Base-by-base conservation (phyloP, 2,888 invertebrate genomes). In the Crematogaster levior region DNA sequence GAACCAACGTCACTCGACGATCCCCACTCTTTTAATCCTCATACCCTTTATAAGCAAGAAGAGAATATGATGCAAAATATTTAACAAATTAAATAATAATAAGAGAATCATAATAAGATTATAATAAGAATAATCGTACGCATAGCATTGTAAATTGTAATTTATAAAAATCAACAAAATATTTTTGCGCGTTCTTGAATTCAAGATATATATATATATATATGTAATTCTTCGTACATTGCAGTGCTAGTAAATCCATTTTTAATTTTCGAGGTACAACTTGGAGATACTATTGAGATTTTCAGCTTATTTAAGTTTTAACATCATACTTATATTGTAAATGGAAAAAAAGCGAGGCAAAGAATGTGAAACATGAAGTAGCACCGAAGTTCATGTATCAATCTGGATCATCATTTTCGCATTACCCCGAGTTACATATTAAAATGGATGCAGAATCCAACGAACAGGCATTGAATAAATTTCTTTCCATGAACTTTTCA, bases 401-500 rank as follows among this genome's bases (percentile, higher is more conserved):
- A 66, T n/a, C 46, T 34, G 0, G 3, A 27, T 53, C 21, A 30
- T 43, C 12, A 12, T 63, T 4, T 12, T 24, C 7, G 15, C 21
- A 12, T 46, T n/a, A 58, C 21, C 18, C 9, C 24, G 9, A 63
- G 51, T 10, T 24, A 10, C n/a, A 12, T 4, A 15, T 30, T 30
- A 21, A 77, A 30, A 51, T 40, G 12, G 6, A n/a, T n/a, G 21
- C 37, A 68, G 1, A 48, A 10, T 6, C 21, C 27, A 37, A 34
- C 30, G 1, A 68, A 56, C 15, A 18, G 30, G 21, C 30, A 56
- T 66, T 30, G 27, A 75, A 65, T 51, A 68, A 77, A 66, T 68
- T 21, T 56, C 68, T 77, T 68, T 4, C 34, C 40, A 18, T 34
- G 43, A 77, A 46, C 70, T 48, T 77, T 66, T 75, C 66, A 58